Percentiles rank a stretch among this genome's conserved stretches.
Evolutionary conservation across 2,113 vertebrate species (phyloP).

Genomic region (Aegotheles bennettii): DNA sequence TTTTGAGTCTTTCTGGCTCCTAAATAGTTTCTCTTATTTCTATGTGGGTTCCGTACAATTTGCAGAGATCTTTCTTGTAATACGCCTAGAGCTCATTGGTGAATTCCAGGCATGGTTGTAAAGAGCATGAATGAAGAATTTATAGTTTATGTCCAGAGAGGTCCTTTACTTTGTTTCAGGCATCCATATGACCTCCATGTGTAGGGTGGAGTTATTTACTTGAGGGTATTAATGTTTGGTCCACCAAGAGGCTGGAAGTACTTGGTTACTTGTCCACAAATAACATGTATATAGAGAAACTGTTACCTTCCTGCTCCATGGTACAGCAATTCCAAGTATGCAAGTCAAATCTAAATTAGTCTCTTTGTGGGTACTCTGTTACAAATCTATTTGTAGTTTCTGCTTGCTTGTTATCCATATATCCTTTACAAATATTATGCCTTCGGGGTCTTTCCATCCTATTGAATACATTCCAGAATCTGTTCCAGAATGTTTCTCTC

Average conservation of each 20-base stretch:
- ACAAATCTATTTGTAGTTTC: background rate
- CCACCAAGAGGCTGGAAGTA: background rate
- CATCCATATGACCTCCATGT: background rate
- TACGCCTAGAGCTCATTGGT: background rate
- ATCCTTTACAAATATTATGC: background rate
- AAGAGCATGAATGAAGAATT: background rate
- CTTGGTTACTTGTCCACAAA: background rate
- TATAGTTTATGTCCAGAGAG: background rate
- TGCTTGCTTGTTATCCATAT: background rate
- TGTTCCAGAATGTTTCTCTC: background rate
- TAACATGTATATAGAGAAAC: background rate
- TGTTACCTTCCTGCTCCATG: background rate
- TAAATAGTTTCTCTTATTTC: conserved; percentile 17
- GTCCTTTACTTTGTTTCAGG: background rate
- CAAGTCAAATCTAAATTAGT: background rate
- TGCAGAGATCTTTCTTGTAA: background rate
- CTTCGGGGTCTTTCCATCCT: background rate
- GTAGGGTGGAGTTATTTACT: background rate
- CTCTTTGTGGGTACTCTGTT: background rate
- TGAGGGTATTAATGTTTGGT: background rate
- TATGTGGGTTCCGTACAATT: background rate
- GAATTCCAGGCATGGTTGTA: background rate
- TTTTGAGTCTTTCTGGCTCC: background rate
- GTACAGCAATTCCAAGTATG: background rate
- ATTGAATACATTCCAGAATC: conserved; percentile 1